These are phyloP conservation scores for Lepilemur septentrionalis DNA, from an alignment of 2,797 vertebrate species.

Conservation along the genomic window DNA sequence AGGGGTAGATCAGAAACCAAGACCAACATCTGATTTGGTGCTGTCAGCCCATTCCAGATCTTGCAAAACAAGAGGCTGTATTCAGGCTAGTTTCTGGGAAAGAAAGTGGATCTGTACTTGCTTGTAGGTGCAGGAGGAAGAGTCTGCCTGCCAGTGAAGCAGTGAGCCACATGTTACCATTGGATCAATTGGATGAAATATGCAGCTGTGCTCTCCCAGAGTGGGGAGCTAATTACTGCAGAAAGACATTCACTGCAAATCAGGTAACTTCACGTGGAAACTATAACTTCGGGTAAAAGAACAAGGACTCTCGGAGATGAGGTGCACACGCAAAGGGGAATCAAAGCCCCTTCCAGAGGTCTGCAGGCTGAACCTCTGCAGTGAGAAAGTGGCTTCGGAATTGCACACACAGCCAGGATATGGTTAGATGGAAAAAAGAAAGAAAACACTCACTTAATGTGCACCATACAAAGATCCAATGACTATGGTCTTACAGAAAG, in stretches of 20 bases:
- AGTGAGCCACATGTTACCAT: slow-evolving; percentile 76
- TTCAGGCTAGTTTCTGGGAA: slow-evolving; percentile 80
- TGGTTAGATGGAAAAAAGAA: neutral
- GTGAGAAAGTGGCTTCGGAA: neutral
- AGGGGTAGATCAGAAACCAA: slow-evolving; percentile 76
- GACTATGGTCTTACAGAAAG: neutral
- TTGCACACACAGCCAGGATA: neutral
- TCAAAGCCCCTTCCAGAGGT: slow-evolving; percentile 52
- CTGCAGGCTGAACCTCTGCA: slow-evolving; percentile 59
- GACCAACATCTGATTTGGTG: slow-evolving; percentile 81
- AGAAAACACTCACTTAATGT: neutral
- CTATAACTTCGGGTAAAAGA: slow-evolving; percentile 81
- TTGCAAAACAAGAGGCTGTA: slow-evolving; percentile 74
- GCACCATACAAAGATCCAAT: neutral
- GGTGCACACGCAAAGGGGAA: slow-evolving; percentile 76
- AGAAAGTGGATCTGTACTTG: slow-evolving; percentile 71
- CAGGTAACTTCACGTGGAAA: slow-evolving; percentile 83
- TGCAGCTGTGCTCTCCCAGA: slow-evolving; percentile 82
- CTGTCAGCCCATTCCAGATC: slow-evolving; percentile 77
- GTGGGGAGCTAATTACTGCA: slow-evolving; percentile 79
- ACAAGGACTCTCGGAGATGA: slow-evolving; percentile 72
- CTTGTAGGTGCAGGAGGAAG: slow-evolving; percentile 76
- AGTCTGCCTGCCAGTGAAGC: slow-evolving; percentile 63
- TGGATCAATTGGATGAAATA: slow-evolving; percentile 77
- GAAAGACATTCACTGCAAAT: slow-evolving; percentile 82